These are phyloP conservation scores for Stegostoma tigrinum DNA, from an alignment of 2,113 vertebrate genomes.

Conservation along the genomic window DNA sequence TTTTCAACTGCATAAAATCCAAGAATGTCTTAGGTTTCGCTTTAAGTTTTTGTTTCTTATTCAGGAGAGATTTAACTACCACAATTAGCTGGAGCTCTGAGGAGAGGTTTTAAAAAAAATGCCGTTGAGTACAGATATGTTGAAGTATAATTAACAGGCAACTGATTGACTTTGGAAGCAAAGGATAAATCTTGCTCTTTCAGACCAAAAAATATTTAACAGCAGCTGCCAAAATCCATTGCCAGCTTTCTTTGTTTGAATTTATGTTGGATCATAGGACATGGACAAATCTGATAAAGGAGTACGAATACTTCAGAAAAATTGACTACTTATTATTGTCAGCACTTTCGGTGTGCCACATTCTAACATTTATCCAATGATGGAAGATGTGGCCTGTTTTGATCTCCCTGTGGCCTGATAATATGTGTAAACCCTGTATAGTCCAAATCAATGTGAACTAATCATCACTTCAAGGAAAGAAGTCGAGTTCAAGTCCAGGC, in stretches of 20 bases:
- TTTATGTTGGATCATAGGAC: not conserved
- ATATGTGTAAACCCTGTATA: no score
- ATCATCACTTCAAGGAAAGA: not conserved
- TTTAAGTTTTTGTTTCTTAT: not conserved
- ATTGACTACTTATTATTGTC: not conserved
- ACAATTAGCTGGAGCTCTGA: no score
- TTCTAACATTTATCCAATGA: not conserved
- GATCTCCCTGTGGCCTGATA: not conserved
- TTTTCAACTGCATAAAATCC: not conserved
- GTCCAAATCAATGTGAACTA: not conserved
- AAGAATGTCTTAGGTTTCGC: not conserved
- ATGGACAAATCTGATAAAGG: not conserved
- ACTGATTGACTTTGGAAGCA: not conserved
- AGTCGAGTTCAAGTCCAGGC: not conserved
- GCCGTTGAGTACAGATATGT: not conserved
- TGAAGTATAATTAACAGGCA: constrained; percentile 6
- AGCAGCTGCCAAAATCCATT: not conserved
- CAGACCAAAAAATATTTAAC: not conserved
- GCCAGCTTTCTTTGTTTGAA: not conserved
- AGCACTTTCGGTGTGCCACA: not conserved
- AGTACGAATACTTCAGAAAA: not conserved
- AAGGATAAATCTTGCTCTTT: not conserved
- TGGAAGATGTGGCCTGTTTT: not conserved
- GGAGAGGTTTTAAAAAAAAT: not conserved
- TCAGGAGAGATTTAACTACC: no score